phyloP scores from a whole-genome alignment of 2,113 vertebrate species.

The Raphicerus campestris region DNA sequence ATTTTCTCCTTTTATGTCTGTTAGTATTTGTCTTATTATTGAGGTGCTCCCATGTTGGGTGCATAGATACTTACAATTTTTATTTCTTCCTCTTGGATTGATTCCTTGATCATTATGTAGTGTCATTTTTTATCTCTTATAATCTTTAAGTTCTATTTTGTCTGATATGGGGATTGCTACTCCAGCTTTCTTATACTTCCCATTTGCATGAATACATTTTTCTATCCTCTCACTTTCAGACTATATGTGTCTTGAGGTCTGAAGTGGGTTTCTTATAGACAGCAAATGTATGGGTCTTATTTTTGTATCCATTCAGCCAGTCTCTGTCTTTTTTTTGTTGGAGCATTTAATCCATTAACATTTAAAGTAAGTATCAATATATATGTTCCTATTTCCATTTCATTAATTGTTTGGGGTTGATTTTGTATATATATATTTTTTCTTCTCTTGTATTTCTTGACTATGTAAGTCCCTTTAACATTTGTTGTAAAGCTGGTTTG shows the following conservation, averaged over 20 bases:
- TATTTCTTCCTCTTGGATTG: too few species aligned
- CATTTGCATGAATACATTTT: neutral
- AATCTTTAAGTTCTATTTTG: neutral
- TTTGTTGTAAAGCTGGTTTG: neutral
- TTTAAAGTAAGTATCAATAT: neutral
- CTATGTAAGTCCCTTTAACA: neutral
- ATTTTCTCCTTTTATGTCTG: too few species aligned
- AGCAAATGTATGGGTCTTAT: neutral
- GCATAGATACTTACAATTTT: too few species aligned
- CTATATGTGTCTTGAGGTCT: neutral
- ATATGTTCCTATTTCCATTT: neutral
- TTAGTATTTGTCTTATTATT: too few species aligned
- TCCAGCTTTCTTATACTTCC: neutral
- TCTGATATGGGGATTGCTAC: neutral
- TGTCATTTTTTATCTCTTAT: neutral
- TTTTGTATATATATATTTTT: neutral
- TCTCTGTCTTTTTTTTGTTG: neutral
- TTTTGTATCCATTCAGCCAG: neutral
- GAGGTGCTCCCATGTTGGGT: too few species aligned
- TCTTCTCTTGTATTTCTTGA: neutral
- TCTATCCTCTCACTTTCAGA: neutral
- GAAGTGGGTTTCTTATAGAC: neutral
- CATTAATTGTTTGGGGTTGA: neutral
- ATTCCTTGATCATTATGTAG: neutral
- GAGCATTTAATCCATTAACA: neutral